Percentiles rank a stretch among this genome's conserved stretches.
phyloP scores from a whole-genome alignment of 30 jellyfish, hydroid and myxozoan species.

The Mastigias papua region DNA sequence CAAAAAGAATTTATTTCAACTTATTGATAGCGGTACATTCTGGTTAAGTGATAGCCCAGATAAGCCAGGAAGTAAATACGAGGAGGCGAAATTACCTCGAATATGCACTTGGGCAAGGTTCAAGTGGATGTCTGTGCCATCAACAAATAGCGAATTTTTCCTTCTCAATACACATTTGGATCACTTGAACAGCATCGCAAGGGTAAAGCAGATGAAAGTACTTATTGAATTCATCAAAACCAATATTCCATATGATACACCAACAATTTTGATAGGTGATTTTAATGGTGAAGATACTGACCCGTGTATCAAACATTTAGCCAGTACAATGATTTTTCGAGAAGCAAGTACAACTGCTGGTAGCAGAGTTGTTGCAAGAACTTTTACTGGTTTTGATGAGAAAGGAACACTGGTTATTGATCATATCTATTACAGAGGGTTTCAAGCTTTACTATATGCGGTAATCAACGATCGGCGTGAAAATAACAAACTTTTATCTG shows the following conservation, averaged over 20 bases:
- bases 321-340: not conserved
- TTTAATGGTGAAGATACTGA: constrained; percentile 31
- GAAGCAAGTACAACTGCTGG: constrained; percentile 26
- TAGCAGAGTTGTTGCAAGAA: not conserved
- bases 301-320: constrained; percentile 2
- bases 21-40: constrained; percentile 22
- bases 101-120: constrained; percentile 50
- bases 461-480: constrained; percentile 25
- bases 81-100: constrained; percentile 30
- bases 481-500: constrained; percentile 32
- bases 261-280: constrained; percentile 28
- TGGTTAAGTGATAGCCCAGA: constrained; percentile 40
- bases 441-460: constrained; percentile 10
- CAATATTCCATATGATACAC: not conserved
- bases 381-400: constrained; percentile 28
- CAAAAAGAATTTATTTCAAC: not conserved
- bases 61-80: constrained; percentile 20
- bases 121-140: not conserved
- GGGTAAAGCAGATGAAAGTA: constrained; percentile 15
- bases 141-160: not conserved
- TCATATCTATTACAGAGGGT: constrained; percentile 24
- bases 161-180: constrained; percentile 44
- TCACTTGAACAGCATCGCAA: not conserved
- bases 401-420: constrained; percentile 6
- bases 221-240: not conserved